phyloP scores from a whole-genome alignment of 53 echinoderm and acorn worm genomes.

The Holothuria leucospilota region DNA sequence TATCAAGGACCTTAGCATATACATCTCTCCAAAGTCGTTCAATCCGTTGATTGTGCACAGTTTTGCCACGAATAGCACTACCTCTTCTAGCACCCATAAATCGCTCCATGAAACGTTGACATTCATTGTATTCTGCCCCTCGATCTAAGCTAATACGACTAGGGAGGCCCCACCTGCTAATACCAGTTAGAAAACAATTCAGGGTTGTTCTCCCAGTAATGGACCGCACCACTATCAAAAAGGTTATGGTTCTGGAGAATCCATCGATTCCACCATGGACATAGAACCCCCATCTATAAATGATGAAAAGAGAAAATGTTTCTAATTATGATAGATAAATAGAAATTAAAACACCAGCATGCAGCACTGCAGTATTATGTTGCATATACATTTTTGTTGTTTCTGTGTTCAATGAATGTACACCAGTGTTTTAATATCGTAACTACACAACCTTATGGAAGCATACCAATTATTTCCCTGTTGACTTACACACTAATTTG shows the following conservation, averaged over 20 bases:
- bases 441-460: too few species aligned
- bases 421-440: too few species aligned
- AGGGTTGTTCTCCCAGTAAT: not conserved
- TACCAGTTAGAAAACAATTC: not conserved
- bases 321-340: conserved; percentile 5
- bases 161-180: conserved; percentile 34
- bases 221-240: too few species aligned
- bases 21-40: conserved; percentile 63
- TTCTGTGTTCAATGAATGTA: too few species aligned
- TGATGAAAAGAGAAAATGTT: conserved; percentile 38
- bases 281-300: conserved; percentile 44
- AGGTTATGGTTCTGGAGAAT: not conserved
- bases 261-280: conserved; percentile 29
- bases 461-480: too few species aligned
- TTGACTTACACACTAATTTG: too few species aligned
- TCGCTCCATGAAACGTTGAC: conserved; percentile 43
- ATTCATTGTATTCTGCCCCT: conserved; percentile 48
- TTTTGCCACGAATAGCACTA: conserved; percentile 42
- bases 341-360: too few species aligned
- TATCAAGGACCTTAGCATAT: conserved; percentile 52
- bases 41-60: conserved; percentile 61
- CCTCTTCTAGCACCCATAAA: conserved; percentile 31
- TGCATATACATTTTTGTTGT: too few species aligned
- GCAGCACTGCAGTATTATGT: too few species aligned
- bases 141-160: conserved; percentile 40